Evolutionary conservation across 2,797 vertebrate genomes (phyloP).

Genomic region (Anguilla obscura): DNA sequence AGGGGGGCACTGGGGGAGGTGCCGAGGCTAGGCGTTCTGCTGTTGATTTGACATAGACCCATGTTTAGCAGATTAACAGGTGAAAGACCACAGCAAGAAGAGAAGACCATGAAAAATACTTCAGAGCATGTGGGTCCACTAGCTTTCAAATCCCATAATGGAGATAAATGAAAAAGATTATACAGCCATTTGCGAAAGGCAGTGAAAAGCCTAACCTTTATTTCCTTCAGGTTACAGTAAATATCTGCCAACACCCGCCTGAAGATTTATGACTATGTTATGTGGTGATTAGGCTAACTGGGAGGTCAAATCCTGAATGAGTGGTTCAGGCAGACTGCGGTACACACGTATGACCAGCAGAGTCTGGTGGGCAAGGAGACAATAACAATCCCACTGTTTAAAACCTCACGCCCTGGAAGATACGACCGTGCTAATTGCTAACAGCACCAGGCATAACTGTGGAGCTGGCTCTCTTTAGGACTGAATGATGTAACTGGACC

Average conservation of each 20-base stretch:
- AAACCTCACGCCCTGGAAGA: not conserved
- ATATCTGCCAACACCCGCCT: not conserved
- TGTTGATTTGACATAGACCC: not conserved
- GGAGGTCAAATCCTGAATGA: conserved; percentile 3
- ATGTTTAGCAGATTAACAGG: conserved; percentile 23
- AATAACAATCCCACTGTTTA: not conserved
- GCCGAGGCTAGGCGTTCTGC: not conserved
- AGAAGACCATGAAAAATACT: not conserved
- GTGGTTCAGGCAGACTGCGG: not conserved
- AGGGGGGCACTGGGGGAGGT: not conserved
- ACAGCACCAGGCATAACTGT: not conserved
- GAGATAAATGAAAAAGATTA: conserved; percentile 15
- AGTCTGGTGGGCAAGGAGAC: not conserved
- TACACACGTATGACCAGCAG: not conserved
- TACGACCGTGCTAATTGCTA: not conserved
- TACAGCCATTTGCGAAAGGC: conserved; percentile 5
- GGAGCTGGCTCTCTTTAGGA: not conserved
- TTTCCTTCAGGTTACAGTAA: conserved; percentile 2
- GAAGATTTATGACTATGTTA: conserved; percentile 19
- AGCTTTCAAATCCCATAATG: conserved; percentile 17
- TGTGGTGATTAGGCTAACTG: conserved; percentile 19
- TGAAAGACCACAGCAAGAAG: not conserved
- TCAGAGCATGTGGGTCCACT: not conserved
- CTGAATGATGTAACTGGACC: not conserved
- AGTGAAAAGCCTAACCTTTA: conserved; percentile 9